Percentiles rank a stretch among this genome's conserved stretches.
Conservation (phyloP, 2,113 vertebrate species). For the Sceloporus tristichus region DNA sequence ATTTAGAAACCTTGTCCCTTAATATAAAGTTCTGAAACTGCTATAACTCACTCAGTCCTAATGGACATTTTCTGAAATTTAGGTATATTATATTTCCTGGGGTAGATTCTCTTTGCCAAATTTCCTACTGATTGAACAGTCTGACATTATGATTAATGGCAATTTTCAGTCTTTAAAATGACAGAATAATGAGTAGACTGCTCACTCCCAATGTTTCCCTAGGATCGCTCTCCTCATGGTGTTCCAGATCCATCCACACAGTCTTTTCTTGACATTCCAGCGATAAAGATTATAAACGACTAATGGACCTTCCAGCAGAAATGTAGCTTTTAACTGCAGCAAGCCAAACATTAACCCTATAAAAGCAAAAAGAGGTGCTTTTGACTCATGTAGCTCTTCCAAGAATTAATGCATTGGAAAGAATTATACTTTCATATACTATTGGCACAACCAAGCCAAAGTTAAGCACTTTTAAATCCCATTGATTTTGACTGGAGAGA, state of each 20-base stretch:
- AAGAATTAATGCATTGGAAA: constrained; percentile 9
- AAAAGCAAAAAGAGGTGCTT: background rate
- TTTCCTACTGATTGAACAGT: background rate
- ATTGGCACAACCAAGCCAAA: constrained; percentile 3
- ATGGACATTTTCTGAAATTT: background rate
- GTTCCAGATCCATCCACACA: background rate
- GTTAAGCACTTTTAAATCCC: constrained; percentile 15
- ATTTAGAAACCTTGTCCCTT: background rate
- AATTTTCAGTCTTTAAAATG: background rate
- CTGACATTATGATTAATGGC: background rate
- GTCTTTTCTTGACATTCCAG: background rate
- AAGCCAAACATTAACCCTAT: background rate
- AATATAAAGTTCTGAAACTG: background rate
- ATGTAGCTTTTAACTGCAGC: background rate
- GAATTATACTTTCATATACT: constrained; percentile 14
- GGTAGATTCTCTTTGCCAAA: background rate
- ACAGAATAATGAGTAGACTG: background rate
- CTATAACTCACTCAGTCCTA: background rate
- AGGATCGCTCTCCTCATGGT: background rate
- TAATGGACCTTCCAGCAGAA: background rate
- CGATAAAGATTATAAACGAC: background rate
- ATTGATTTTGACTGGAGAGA: background rate
- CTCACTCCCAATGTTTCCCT: background rate
- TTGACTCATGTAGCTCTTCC: background rate
- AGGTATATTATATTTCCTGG: background rate